Evolutionary conservation across 2,113 vertebrate species (phyloP).

Genomic region (Solenodon paradoxus): DNA sequence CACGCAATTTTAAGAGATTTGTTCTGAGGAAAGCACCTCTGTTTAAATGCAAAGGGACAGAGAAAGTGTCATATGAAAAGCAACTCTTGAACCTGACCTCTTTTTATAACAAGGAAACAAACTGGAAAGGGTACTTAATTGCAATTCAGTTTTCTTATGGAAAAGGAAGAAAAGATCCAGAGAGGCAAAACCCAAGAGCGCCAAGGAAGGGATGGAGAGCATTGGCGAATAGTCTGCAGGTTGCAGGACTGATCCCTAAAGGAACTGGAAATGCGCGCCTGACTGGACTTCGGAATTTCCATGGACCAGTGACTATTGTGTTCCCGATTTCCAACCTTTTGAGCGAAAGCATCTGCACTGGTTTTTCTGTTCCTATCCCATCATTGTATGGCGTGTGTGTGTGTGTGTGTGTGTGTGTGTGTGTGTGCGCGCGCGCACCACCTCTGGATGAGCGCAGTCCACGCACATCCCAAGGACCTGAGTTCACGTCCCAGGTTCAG

Average conservation of each 20-base stretch:
- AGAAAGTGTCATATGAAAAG: neutral
- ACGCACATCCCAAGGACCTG: too few relatives aligned
- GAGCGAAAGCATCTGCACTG: neutral
- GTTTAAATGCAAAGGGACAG: neutral
- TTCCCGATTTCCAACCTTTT: neutral
- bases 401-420: neutral
- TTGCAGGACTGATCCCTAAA: neutral
- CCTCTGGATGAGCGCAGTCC: too few relatives aligned
- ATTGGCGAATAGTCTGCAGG: neutral
- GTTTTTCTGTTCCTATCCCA: neutral
- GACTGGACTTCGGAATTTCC: neutral
- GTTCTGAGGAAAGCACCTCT: neutral
- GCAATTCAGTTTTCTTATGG: neutral
- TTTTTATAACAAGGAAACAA: neutral
- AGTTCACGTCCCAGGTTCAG: too few relatives aligned
- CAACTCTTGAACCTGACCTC: neutral
- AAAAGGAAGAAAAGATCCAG: neutral
- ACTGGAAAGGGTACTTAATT: neutral
- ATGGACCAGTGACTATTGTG: too few relatives aligned
- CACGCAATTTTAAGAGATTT: neutral
- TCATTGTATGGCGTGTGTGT: too few relatives aligned
- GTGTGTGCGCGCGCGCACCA: too few relatives aligned
- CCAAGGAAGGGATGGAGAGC: neutral
- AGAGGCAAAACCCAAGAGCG: neutral
- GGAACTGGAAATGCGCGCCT: neutral